Evolutionary conservation across 2,888 invertebrate genomes (phyloP), one percentile per base, ranked within the genome.

Genomic region (Biston betularia): DNA sequence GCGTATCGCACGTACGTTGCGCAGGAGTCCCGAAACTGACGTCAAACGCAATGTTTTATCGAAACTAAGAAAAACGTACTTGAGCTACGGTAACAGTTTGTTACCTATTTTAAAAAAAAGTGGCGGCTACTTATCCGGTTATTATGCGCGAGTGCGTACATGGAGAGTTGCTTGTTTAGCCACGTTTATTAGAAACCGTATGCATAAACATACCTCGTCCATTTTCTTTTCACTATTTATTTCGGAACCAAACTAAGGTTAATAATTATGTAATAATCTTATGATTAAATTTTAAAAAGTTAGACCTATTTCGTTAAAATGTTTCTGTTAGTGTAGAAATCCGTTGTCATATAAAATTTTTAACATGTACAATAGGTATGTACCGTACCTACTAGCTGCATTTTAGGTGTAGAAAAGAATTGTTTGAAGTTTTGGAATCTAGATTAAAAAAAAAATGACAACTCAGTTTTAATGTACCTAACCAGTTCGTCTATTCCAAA

Each of bases 241-340:
- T 24, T 24, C 24, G 24, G 24, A 24, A 50, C 9, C 50, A 54
- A 53, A 46, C 24, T 48, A 33, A 33, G 14, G 33, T 56, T 50
- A 56, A 33, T 50, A 44, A 44, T 61, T 68, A 62, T 66, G 48
- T 62, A 38, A 38, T 71, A 66, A 46, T 65, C 58, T 65, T 68
- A 71, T 68, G 61, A 61, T 68, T 63, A 48, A 62, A 38, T 40
- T n/a, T n/a, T n/a, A n/a, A n/a, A n/a, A n/a, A n/a, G 42, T 66
- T 55, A 63, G 12, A 11, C 59, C 12, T 63, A 59, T 63, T 60
- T 55, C 49, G 60, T 62, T 67, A 63, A 44, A 56, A 53, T 50
- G 15, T 38, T 50, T 45, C 59, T 59, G 45, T 52, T 56, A 60
- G 38, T 60, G 15, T 24, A 46, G 11, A 38, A 49, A n/a, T 35